Base-by-base conservation (phyloP, 2,113 vertebrate species). In the Clarias macrocephalus region DNA sequence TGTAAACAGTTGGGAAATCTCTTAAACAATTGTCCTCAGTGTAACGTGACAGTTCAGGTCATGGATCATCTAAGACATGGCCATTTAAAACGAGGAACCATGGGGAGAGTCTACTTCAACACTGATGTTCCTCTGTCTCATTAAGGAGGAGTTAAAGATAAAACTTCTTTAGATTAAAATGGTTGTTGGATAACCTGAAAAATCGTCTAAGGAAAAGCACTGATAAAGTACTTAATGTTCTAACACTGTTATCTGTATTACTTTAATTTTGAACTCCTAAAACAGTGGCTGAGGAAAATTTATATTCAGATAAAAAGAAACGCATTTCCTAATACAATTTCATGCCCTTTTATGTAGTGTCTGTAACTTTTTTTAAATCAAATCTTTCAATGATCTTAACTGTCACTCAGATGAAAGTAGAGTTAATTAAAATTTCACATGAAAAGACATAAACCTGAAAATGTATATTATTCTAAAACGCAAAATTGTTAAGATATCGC, bases 1-100 rank as follows among this genome's bases (percentile, higher is more conserved):
- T 48, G 48, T 48, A 8, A 81, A 62, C 75, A 80, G 72, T 80
- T 84, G 57, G 56, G 48, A 73, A 77, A 89, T 85, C 79, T 83
- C 62, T 59, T 75, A 52, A 76, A 88, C 56, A 80, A 72, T 82
- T 42, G 54, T 56, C 48, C 72, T 83, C n/a, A 76, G n/a, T 83
- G 59, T 33, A 42, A 28, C 63, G 81, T 28, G 83, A 84, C 57
- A 60, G 5, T 70, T 66, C 59, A 85, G 82, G 66, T 87, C 84
- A 85, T 21, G n/a, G 82, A 65, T 87, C 66, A 63, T 86, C 79
- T 65, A 66, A 30, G 54, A 86, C 59, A 48, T 63, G 59, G 56
- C 54, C 54, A 70, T 73, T 81, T 80, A 72, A 85, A 62, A 28
- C 52, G 48, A 89, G 62, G 65, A 85, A 37, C 59, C 83, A 70